Evolutionary conservation across 2,113 vertebrate species (phyloP).

Genomic region (Ptilonorhynchus violaceus): DNA sequence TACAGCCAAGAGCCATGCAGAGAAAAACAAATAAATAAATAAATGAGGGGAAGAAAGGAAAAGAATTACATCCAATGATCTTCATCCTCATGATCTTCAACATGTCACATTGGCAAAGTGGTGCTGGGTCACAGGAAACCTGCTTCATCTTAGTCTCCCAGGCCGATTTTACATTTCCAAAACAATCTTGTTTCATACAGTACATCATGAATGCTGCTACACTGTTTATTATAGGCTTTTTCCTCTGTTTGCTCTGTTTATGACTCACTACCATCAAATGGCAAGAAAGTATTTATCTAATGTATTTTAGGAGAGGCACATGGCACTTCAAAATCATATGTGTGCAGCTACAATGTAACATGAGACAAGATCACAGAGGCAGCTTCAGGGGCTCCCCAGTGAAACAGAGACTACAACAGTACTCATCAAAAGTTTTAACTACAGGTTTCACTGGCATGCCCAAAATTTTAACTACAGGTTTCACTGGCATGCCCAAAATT

Average conservation of each 20-base stretch:
- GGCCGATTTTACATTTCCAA: background rate
- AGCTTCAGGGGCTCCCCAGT: no score
- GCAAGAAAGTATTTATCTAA: background rate
- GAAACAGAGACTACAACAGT: no score
- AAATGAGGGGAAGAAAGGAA: background rate
- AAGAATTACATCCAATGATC: background rate
- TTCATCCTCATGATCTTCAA: background rate
- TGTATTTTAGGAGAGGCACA: background rate
- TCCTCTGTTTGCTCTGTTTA: background rate
- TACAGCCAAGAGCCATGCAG: background rate
- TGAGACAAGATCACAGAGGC: background rate
- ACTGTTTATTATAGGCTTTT: background rate
- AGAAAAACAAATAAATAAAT: background rate
- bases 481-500: background rate
- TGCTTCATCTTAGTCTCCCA: background rate
- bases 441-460: no score
- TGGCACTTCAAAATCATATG: constrained; percentile 8
- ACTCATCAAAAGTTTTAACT: no score
- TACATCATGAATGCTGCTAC: background rate
- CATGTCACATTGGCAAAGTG: background rate
- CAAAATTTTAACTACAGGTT: background rate
- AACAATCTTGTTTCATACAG: background rate
- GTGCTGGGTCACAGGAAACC: background rate
- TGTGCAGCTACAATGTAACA: background rate
- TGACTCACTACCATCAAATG: background rate